Conservation (phyloP, 1,140 invertebrate genomes). For the Prorops nasuta region DNA sequence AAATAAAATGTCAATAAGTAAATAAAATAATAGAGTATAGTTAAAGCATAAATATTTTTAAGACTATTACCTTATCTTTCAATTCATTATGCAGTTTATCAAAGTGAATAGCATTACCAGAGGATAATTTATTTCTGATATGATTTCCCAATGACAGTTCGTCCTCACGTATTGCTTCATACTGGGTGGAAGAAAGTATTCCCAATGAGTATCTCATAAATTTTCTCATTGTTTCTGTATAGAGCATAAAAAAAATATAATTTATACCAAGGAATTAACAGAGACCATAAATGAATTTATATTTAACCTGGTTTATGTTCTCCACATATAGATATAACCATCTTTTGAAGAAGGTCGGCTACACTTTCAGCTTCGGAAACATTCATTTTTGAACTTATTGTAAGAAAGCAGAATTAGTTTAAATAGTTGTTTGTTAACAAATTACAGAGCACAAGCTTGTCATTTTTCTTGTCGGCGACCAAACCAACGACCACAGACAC, state of each 20-base stretch:
- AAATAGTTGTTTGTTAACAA: too few relatives aligned
- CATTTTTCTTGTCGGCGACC: too few relatives aligned
- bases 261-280: constrained; percentile 12
- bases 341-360: constrained; percentile 49
- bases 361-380: constrained; percentile 42
- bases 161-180: constrained; percentile 45
- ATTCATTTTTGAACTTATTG: too few relatives aligned
- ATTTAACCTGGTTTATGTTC: constrained; percentile 51
- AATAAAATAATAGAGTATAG: neutral
- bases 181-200: constrained; percentile 43
- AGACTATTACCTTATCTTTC: constrained; percentile 44
- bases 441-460: too few relatives aligned
- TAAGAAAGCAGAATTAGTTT: too few relatives aligned
- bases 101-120: constrained; percentile 40
- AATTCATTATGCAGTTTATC: constrained; percentile 50
- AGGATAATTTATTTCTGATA: constrained; percentile 45
- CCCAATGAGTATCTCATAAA: constrained; percentile 46
- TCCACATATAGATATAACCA: constrained; percentile 47
- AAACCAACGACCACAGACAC: too few relatives aligned
- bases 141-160: constrained; percentile 42
- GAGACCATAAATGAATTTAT: constrained; percentile 7
- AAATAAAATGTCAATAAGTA: constrained; percentile 9
- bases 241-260: neutral
- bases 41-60: neutral
- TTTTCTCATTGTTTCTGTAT: constrained; percentile 37